phyloP scores from a whole-genome alignment of 2,797 vertebrate genomes.

The Selene dorsalis region DNA sequence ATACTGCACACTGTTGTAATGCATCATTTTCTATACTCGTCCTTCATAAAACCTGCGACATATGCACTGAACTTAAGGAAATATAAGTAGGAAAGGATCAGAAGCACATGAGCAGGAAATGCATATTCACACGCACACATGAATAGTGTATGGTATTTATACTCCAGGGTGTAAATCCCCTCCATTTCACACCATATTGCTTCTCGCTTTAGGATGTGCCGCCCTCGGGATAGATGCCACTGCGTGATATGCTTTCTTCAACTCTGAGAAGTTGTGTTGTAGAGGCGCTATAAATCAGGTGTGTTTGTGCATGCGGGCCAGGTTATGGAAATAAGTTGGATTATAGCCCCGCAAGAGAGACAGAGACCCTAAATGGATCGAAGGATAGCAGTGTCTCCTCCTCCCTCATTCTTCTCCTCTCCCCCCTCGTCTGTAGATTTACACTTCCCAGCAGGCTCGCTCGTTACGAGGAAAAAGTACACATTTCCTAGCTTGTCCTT shows the following conservation, averaged over 20 bases:
- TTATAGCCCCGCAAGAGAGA: slow-evolving; percentile 29
- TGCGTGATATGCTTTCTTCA: slow-evolving; percentile 14
- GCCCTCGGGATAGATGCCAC: slow-evolving; percentile 25
- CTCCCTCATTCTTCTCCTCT: slow-evolving; percentile 15
- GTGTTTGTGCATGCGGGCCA: slow-evolving; percentile 50
- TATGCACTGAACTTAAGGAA: background rate
- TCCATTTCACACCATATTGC: slow-evolving; percentile 43
- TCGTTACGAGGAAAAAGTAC: slow-evolving; percentile 22
- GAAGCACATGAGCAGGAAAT: slow-evolving; percentile 3
- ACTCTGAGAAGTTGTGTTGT: slow-evolving; percentile 31
- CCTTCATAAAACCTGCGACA: slow-evolving; percentile 3
- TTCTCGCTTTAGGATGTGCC: slow-evolving; percentile 2
- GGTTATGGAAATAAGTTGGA: slow-evolving; percentile 61
- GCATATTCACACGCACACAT: slow-evolving; percentile 6
- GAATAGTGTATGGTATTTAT: slow-evolving; percentile 25
- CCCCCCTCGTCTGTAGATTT: slow-evolving; percentile 35
- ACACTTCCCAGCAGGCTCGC: slow-evolving; percentile 43
- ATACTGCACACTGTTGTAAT: background rate
- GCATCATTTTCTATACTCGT: background rate
- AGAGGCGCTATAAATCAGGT: slow-evolving; percentile 58
- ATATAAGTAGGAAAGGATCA: background rate
- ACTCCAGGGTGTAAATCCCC: slow-evolving; percentile 51
- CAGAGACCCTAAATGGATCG: slow-evolving; percentile 74
- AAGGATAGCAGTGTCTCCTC: slow-evolving; percentile 23
- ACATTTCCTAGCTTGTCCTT: background rate